phyloP scores from a whole-genome alignment of 2,113 vertebrate genomes.

The Phylloscopus whistleri region DNA sequence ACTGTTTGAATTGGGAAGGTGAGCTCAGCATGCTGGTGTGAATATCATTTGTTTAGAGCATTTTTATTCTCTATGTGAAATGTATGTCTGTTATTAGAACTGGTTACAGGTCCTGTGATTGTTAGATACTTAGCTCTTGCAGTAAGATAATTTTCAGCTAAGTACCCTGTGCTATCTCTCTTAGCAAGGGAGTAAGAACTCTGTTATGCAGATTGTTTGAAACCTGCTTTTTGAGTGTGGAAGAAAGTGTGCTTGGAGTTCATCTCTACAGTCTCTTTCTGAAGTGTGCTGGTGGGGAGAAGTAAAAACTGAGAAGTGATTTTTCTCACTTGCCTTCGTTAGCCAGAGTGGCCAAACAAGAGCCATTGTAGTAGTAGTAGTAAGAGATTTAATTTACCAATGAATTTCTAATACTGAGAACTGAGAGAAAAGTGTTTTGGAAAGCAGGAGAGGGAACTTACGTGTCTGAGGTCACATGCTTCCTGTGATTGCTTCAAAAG shows the following conservation, averaged over 20 bases:
- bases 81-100: background rate
- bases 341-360: background rate
- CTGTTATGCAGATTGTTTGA: background rate
- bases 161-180: background rate
- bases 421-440: background rate
- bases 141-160: background rate
- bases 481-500: background rate
- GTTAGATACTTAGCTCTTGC: background rate
- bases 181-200: background rate
- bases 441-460: background rate
- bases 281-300: background rate
- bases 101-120: background rate
- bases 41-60: background rate
- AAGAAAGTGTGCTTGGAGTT: background rate
- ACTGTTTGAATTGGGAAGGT: slow-evolving; percentile 78
- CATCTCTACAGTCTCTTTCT: background rate
- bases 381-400: background rate
- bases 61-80: background rate
- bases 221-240: background rate
- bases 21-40: background rate
- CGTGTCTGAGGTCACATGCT: background rate
- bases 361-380: background rate
- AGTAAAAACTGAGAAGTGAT: background rate
- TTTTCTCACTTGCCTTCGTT: background rate
- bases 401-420: background rate